Conservation (phyloP, 2,113 vertebrate species). For the Probosciger aterrimus region DNA sequence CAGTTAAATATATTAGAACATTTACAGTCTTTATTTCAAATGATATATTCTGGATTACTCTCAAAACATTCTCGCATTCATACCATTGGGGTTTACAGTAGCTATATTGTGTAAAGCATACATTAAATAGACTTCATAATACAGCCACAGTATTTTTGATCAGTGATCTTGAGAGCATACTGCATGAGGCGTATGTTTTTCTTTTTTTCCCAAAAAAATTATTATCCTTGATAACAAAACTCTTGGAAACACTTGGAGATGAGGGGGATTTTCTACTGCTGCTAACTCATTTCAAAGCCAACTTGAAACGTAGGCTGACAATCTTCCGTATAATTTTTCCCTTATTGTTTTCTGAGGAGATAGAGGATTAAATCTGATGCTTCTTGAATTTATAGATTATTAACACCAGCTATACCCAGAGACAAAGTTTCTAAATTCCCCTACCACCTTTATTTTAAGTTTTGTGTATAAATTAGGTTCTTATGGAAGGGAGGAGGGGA, state of each 20-base stretch:
- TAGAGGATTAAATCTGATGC: not conserved
- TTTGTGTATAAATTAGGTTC: not conserved
- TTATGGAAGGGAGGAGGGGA: not conserved
- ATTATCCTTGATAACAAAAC: conserved; percentile 19
- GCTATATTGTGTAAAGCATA: not conserved
- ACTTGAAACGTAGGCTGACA: not conserved
- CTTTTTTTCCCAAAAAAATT: not conserved
- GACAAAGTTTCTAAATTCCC: not conserved
- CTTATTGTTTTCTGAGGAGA: not conserved
- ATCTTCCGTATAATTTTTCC: not conserved
- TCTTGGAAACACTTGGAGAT: conserved; percentile 26
- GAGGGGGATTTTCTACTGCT: not conserved
- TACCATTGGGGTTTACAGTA: not conserved
- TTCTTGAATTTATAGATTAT: not conserved
- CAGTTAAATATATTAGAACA: not conserved
- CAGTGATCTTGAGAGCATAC: not conserved
- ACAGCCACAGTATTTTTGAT: not conserved
- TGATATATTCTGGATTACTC: not conserved
- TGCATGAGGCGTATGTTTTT: not conserved
- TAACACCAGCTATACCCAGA: not conserved
- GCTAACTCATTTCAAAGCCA: conserved; percentile 9
- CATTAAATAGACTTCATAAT: not conserved
- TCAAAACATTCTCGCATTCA: not conserved
- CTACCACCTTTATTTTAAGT: not conserved
- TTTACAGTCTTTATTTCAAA: not conserved